Conservation (phyloP, 1,140 invertebrate species). For the Teleogryllus occipitalis region DNA sequence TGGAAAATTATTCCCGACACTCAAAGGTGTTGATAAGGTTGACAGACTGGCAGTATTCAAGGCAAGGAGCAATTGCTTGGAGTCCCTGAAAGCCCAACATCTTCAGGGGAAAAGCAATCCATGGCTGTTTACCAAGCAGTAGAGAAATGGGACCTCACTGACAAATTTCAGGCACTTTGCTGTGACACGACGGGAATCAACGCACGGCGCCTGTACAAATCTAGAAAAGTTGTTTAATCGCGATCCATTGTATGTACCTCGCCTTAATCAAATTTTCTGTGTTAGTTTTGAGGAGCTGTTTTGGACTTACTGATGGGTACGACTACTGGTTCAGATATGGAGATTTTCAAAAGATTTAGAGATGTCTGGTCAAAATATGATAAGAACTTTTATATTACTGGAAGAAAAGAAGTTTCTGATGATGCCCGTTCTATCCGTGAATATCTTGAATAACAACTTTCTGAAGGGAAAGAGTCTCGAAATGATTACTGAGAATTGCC, state of each 20-base stretch:
- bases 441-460: slow-evolving; percentile 12
- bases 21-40: slow-evolving; percentile 14
- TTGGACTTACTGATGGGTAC: slow-evolving; percentile 22
- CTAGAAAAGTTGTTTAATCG: slow-evolving; percentile 16
- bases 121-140: slow-evolving; percentile 20
- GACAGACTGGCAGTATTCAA: slow-evolving; percentile 20
- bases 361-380: slow-evolving; percentile 23
- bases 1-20: slow-evolving; percentile 3
- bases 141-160: slow-evolving; percentile 25
- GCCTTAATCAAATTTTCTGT: slow-evolving; percentile 26
- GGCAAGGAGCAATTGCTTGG: slow-evolving; percentile 20
- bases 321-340: slow-evolving; percentile 22
- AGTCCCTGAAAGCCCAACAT: slow-evolving; percentile 19
- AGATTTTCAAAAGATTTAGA: slow-evolving; percentile 24
- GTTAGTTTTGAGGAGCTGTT: slow-evolving; percentile 20
- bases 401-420: slow-evolving; percentile 15
- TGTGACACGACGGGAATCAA: slow-evolving; percentile 30
- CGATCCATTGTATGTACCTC: slow-evolving; percentile 21
- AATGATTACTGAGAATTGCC: slow-evolving; percentile 36
- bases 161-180: slow-evolving; percentile 25
- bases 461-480: slow-evolving; percentile 20
- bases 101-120: slow-evolving; percentile 18
- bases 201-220: slow-evolving; percentile 23
- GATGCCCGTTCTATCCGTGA: slow-evolving; percentile 4
- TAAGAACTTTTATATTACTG: slow-evolving; percentile 25